Evolutionary conservation across 1,140 invertebrate genomes (phyloP), one percentile per base, ranked within the genome.

Genomic region (Wasmannia auropunctata): DNA sequence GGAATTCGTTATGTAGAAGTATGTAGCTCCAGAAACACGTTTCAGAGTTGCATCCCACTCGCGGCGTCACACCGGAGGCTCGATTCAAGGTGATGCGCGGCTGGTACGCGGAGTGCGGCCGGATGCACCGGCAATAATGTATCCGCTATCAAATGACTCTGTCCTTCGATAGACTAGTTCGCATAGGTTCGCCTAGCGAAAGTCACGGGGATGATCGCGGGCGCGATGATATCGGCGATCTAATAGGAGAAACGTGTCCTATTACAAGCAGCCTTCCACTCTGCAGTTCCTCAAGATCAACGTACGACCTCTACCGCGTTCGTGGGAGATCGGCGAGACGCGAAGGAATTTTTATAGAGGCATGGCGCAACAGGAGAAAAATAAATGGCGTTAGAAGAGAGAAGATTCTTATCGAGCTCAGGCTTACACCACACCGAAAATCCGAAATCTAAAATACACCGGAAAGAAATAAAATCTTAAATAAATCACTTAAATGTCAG

Each of bases 101-200:
- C 51, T 62, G 67, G 56, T 87, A 70, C 79, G 56, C 69, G 19
- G 34, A 86, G n/a, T 43, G 37, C 25, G 75, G 60, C 87, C 88
- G 88, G 88, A 88, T 88, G 87, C 87, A 88, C 67, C 25, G 60
- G 74, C 31, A 65, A 87, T 89, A 89, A 89, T 81, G 85, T 86
- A 88, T 89, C 75, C 84, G 49, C 49, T 37, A 37, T 43, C 77
- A 86, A 89, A 89, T 89, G 54, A 58, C 22, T 89, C 77, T 69
- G 75, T 56, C 88, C 88, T 89, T 89, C 87, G 56, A 86, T 86
- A n/a, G n/a, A 79, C 28, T 88, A 81, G 74, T 86, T 89, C 88
- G 84, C 74, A 63, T 86, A 89, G 83, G 40, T 86, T 89, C 88
- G 62, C 60, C 83, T 88, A 89, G 83, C 87, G 87, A 89, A 89